Base-by-base conservation (phyloP, 2,113 vertebrate genomes). In the Drymodes brunneopygia region DNA sequence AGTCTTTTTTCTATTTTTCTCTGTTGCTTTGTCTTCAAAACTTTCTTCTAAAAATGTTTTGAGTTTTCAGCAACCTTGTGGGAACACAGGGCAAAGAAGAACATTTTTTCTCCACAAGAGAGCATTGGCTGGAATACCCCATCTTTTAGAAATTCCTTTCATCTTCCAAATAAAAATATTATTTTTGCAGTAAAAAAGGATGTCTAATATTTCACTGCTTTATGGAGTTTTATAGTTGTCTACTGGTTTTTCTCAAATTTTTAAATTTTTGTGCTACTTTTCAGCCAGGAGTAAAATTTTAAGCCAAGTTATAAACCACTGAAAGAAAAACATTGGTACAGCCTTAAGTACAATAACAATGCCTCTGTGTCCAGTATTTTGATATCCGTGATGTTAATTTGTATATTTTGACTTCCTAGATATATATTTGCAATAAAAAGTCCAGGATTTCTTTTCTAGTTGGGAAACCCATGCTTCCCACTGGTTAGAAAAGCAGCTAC, bases 251-350 rank as follows among this genome's bases (percentile, higher is more conserved):
- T 94, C 88, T 96, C 92, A 90, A 81, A 88, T 97, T 96, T 97
- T 95, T 92, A 79, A 96, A 93, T 96, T 96, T 96, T 94, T 67
- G 18, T 96, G 90, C 93, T 88, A 88, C 51, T 94, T 97, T 96
- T 96, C 80, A 94, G 75, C 67, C 82, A 95, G 82, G 86, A 84
- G 23, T 71, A 83, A 88, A 90, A 74, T 84, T 93, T 88, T 67
- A 90, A 93, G 92, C 95, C 90, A 95, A 96, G 86, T 61, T 57
- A 60, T 65, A 96, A 96, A 96, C 92, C 88, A 35, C 94, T 83
- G 40, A 84, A 94, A 94, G 54, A 81, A 71, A 96, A 97, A 97
- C 81, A 94, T 88, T 88, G 88, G 40, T 95, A 22, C 69, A 86
- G 77, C 69, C 72, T 86, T 84, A 84, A 94, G 72, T 92, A 45